These are phyloP conservation scores for Rhorus exstirpatorius DNA, from an alignment of 2,888 invertebrate genomes.

Conservation along the genomic window DNA sequence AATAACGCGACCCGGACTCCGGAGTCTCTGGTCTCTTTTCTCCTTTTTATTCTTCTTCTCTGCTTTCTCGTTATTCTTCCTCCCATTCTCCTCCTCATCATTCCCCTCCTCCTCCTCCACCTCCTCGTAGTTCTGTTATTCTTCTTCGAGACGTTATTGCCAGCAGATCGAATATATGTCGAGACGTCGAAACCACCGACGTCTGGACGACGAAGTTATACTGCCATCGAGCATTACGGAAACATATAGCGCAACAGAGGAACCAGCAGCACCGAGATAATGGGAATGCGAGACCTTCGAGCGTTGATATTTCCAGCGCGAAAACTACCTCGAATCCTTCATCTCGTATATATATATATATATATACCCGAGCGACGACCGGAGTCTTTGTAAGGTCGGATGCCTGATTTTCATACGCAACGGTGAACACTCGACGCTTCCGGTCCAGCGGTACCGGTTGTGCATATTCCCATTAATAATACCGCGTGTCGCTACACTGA, in stretches of 20 bases:
- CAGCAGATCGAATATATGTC: slow-evolving; percentile 58
- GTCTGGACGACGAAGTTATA: slow-evolving; percentile 54
- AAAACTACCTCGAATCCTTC: slow-evolving; percentile 13
- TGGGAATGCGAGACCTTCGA: slow-evolving; percentile 55
- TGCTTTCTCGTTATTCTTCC: slow-evolving; percentile 20
- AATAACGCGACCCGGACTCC: slow-evolving; percentile 60
- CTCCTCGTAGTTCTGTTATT: slow-evolving; percentile 44
- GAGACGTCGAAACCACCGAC: slow-evolving; percentile 58
- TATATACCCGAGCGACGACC: slow-evolving; percentile 46
- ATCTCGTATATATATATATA: no score
- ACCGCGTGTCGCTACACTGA: slow-evolving; percentile 57
- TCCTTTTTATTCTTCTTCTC: slow-evolving; percentile 44
- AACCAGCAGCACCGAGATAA: slow-evolving; percentile 51
- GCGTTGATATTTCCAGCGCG: slow-evolving; percentile 30
- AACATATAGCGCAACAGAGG: slow-evolving; percentile 66
- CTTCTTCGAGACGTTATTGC: slow-evolving; percentile 59
- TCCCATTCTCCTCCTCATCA: slow-evolving; percentile 46
- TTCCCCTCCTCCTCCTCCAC: slow-evolving; percentile 5
- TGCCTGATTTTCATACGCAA: slow-evolving; percentile 75
- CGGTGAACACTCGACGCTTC: slow-evolving; percentile 72
- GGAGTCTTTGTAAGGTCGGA: slow-evolving; percentile 74
- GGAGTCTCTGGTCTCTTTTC: slow-evolving; percentile 36
- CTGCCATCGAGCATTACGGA: slow-evolving; percentile 69
- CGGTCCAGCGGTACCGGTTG: slow-evolving; percentile 62
- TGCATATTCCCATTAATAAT: slow-evolving; percentile 75